Evolutionary conservation across 2,797 vertebrate genomes (phyloP), one percentile per base, ranked within the genome.

Genomic region (Otolemur crassicaudatus): DNA sequence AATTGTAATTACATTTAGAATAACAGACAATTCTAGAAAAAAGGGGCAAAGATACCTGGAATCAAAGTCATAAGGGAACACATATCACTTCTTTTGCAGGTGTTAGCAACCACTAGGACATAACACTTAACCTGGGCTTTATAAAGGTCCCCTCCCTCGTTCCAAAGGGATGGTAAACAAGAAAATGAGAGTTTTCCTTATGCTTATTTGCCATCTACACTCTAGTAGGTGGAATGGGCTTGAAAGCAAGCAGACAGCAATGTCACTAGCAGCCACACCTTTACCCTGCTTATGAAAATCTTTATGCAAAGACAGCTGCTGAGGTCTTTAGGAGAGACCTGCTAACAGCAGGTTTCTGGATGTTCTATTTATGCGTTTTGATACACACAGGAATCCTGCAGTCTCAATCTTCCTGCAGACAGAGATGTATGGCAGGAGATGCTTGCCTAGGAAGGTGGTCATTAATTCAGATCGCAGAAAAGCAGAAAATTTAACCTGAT

Each of bases 271-370:
- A 91, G 76, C 14, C 65, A 94, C 60, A 97, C 67, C 94, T 97
- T 96, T 46, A 96, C 58, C 95, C 95, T 95, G 69, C 37, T 82
- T 90, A 37, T 94, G 87, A 98, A 97, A 79, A 75, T 69, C 89
- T 97, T 97, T 95, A 95, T 5, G 91, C 87, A 91, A 94, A 96
- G 97, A 97, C n/a, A 58, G 29, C 3, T 91, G 70, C 73, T 94
- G 93, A 97, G 53, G 56, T 84, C 87, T 95, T 94, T 61, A 95
- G 83, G 73, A 73, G 63, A 96, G 90, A 89, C 88, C 96, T 95
- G 87, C 94, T 97, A 91, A 97, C 87, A 94, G 75, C 20, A 8
- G 90, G 82, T 53, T 83, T 94, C 97, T 91, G 16, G 37, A 25
- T 27, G 79, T 80, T 27, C 82, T 92, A 56, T 80, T 96, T 90